phyloP scores from a whole-genome alignment of 2,888 invertebrate species.

The Latheticus oryzae region DNA sequence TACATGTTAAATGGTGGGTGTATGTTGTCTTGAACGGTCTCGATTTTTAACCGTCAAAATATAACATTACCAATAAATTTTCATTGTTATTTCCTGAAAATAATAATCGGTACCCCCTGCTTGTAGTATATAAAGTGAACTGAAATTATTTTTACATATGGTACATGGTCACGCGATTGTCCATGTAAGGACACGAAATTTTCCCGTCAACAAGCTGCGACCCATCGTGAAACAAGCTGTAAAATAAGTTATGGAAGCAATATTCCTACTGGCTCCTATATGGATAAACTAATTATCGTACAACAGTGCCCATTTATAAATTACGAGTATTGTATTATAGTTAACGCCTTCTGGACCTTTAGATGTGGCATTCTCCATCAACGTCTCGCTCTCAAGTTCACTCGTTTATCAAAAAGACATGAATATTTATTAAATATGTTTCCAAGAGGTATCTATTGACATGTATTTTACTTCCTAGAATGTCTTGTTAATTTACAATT shows the following conservation, averaged over 20 bases:
- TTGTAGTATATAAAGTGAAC: conserved; percentile 15
- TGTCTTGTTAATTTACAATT: conserved; percentile 24
- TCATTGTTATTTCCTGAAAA: conserved; percentile 19
- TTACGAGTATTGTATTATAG: conserved; percentile 35
- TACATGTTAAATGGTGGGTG: conserved; percentile 8
- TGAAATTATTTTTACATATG: conserved; percentile 33
- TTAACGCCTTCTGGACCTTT: conserved; percentile 35
- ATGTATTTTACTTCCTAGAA: conserved; percentile 29
- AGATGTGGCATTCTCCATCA: conserved; percentile 33
- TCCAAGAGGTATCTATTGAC: conserved; percentile 19
- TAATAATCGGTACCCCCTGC: conserved; percentile 27
- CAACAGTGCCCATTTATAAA: conserved; percentile 34
- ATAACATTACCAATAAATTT: conserved; percentile 8
- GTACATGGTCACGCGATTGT: conserved; percentile 35
- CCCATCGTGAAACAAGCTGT: conserved; percentile 17
- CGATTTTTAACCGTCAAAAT: conserved; percentile 7
- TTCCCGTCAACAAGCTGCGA: conserved; percentile 17
- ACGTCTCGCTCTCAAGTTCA: conserved; percentile 18
- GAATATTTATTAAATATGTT: conserved; percentile 37
- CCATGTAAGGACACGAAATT: conserved; percentile 39
- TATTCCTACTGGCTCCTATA: conserved; percentile 38
- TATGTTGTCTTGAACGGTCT: conserved; percentile 12
- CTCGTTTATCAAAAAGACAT: conserved; percentile 33
- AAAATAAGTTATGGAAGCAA: conserved; percentile 36
- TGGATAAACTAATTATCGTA: conserved; percentile 36